Percentiles rank a stretch among this genome's conserved stretches.
Evolutionary conservation across 2,797 vertebrate species (phyloP).

Genomic region (Cyclopterus lumpus): DNA sequence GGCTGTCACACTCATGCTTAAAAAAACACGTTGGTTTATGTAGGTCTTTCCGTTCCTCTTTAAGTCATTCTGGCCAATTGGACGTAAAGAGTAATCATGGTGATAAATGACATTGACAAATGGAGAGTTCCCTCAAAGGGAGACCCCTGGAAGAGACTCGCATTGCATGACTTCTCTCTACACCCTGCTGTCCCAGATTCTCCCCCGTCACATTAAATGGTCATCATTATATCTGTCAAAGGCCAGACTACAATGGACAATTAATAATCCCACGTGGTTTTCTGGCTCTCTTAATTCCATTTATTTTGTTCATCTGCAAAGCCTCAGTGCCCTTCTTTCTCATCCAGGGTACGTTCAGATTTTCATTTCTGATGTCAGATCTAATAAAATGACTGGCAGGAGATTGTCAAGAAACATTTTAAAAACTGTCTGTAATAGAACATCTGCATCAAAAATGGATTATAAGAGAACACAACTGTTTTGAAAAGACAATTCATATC

Average conservation of each 20-base stretch:
- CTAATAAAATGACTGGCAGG: constrained; percentile 11
- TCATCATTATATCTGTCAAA: constrained; percentile 61
- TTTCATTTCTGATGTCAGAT: constrained; percentile 32
- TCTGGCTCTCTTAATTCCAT: neutral
- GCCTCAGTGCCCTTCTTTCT: constrained; percentile 24
- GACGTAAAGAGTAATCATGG: constrained; percentile 50
- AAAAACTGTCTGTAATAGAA: neutral
- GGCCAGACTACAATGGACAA: constrained; percentile 35
- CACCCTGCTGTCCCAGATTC: constrained; percentile 65
- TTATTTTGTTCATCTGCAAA: constrained; percentile 9
- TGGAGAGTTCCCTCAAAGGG: constrained; percentile 58
- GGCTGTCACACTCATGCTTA: neutral
- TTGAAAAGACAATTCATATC: constrained; percentile 16
- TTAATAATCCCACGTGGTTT: constrained; percentile 40
- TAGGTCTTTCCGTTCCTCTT: constrained; percentile 42
- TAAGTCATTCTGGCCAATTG: constrained; percentile 50
- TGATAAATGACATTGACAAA: constrained; percentile 61
- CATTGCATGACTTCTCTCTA: constrained; percentile 52
- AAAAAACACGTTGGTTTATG: constrained; percentile 56
- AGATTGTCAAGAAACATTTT: constrained; percentile 34
- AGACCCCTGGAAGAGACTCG: constrained; percentile 53
- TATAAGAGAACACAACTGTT: neutral
- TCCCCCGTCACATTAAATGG: constrained; percentile 62
- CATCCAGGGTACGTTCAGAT: constrained; percentile 12
- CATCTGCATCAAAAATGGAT: constrained; percentile 10